Conservation (phyloP, 2,113 vertebrate species). For the Scomber colias region DNA sequence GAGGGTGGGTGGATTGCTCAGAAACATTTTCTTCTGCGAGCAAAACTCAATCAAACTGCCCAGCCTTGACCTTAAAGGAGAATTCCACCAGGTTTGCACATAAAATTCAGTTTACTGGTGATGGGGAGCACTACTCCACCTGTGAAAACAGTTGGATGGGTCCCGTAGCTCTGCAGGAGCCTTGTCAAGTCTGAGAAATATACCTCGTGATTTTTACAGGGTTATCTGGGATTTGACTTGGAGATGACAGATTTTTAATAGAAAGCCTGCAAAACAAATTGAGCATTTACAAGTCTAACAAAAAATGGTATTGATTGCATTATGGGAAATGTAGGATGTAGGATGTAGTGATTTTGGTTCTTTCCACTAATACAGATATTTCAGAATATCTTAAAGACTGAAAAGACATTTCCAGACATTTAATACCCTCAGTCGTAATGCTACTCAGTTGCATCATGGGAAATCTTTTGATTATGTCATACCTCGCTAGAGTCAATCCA, state of each 20-base stretch:
- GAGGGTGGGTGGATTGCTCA: neutral
- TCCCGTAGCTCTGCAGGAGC: neutral
- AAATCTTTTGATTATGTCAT: constrained; percentile 62
- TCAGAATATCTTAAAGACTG: too few species aligned
- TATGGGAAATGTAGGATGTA: neutral
- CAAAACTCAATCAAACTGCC: constrained; percentile 1
- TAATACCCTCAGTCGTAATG: too few species aligned
- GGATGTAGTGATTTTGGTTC: neutral
- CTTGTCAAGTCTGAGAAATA: constrained; percentile 19
- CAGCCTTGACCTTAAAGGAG: neutral
- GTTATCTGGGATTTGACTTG: neutral
- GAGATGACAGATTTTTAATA: neutral
- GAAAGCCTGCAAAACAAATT: neutral
- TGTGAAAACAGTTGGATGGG: too few species aligned
- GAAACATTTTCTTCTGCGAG: constrained; percentile 9
- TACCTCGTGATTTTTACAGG: neutral
- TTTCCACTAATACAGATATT: too few species aligned
- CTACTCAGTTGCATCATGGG: too few species aligned
- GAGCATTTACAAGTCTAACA: neutral
- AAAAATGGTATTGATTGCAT: neutral
- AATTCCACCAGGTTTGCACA: neutral
- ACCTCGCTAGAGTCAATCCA: constrained; percentile 63
- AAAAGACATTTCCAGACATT: too few species aligned
- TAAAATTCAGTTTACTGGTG: neutral
- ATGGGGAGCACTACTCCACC: too few species aligned